Conservation (phyloP, 2,797 vertebrate species). For the Acanthurus lineatus region DNA sequence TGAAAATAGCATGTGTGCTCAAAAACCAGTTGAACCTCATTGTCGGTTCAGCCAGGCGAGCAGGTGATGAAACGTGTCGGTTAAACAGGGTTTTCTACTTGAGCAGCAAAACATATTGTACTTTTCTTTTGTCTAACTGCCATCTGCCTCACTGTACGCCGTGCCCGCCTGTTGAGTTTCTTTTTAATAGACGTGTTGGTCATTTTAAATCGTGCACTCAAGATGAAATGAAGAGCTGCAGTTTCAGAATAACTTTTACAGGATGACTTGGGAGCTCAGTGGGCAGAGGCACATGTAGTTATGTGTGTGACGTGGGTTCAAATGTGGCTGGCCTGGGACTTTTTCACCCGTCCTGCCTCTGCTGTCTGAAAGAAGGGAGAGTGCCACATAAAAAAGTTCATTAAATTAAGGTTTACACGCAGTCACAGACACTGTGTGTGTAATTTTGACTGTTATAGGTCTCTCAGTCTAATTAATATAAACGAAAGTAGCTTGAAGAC, state of each 20-base stretch:
- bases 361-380: neutral
- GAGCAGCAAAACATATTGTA: slow-evolving; percentile 47
- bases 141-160: slow-evolving; percentile 3
- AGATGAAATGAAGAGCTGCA: slow-evolving; percentile 3
- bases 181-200: neutral
- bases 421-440: too few species aligned
- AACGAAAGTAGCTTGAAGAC: too few species aligned
- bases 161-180: neutral
- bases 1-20: slow-evolving; percentile 51
- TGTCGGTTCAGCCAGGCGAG: slow-evolving; percentile 48
- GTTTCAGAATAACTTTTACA: slow-evolving; percentile 62
- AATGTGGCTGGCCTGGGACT: slow-evolving; percentile 30
- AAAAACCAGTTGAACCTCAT: slow-evolving; percentile 73
- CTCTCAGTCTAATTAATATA: too few species aligned
- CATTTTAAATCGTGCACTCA: neutral
- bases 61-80: slow-evolving; percentile 68
- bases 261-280: slow-evolving; percentile 44
- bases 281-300: slow-evolving; percentile 38
- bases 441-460: too few species aligned
- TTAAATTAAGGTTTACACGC: neutral
- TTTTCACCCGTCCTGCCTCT: slow-evolving; percentile 22
- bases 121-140: slow-evolving; percentile 32
- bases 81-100: slow-evolving; percentile 81
- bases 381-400: neutral
- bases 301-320: slow-evolving; percentile 12